A percentile compares a stretch with the other conserved stretches of the same genome.
Conservation (phyloP, 2,888 invertebrate species). For the Ormia ochracea region DNA sequence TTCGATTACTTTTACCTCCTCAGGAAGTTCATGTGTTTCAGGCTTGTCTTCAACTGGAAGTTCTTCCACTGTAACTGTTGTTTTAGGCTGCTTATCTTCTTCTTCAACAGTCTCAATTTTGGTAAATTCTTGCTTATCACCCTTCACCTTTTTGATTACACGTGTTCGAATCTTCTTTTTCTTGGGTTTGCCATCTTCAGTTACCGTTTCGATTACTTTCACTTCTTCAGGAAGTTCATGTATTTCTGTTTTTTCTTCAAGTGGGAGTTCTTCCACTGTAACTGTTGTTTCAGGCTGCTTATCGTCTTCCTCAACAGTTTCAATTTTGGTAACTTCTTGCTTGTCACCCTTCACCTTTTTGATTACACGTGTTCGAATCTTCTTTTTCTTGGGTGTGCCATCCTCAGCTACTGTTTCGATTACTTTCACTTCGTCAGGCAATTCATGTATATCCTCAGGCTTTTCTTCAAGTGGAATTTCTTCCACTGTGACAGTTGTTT, state of each 20-base stretch:
- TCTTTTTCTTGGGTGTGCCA: slow-evolving; percentile 48
- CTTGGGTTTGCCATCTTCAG: slow-evolving; percentile 61
- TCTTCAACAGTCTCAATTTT: slow-evolving; percentile 17
- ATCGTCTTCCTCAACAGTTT: slow-evolving; percentile 15
- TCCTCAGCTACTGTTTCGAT: slow-evolving; percentile 63
- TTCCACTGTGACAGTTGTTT: slow-evolving; percentile 3
- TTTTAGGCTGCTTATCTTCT: slow-evolving; percentile 7
- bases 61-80: slow-evolving; percentile 4
- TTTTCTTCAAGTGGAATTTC: neutral
- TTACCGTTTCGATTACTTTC: slow-evolving; percentile 59
- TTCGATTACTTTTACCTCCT: neutral
- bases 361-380: slow-evolving; percentile 51
- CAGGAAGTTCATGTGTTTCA: neutral
- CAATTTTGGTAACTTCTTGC: slow-evolving; percentile 17
- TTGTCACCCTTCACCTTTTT: slow-evolving; percentile 35
- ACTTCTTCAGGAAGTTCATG: slow-evolving; percentile 58
- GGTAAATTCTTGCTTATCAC: neutral
- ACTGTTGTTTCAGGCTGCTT: slow-evolving; percentile 6
- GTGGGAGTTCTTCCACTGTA: neutral
- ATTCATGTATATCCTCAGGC: neutral
- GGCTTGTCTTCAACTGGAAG: neutral
- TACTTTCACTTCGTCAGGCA: slow-evolving; percentile 60
- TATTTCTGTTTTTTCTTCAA: neutral
- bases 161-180: slow-evolving; percentile 54
- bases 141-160: slow-evolving; percentile 42